Base-by-base conservation (phyloP, 92 coral and sea anemone species). In the Actinostola sp. region DNA sequence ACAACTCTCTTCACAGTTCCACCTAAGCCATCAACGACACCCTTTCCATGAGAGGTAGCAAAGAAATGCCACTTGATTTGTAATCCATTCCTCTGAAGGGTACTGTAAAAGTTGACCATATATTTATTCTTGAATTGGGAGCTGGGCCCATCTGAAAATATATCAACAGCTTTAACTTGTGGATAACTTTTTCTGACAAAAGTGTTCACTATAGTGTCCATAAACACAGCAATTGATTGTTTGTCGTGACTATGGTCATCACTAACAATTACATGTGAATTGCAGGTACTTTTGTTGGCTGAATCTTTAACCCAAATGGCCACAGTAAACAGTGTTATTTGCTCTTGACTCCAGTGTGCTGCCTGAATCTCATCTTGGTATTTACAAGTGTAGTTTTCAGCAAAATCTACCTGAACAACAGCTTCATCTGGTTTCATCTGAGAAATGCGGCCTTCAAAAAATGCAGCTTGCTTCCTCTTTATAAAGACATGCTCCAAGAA, bases 61-160 rank as follows among this genome's bases (percentile, higher is more conserved):
- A 82, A 76, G 53, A 63, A 76, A 42, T 76, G 59, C 78, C 71
- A 82, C 32, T 76, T 34, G 51, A 82, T 76, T 10, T 48, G 25
- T 25, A 81, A n/a, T n/a, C n/a, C 56, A 8, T 8, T 49, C 24
- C 21, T 49, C 56, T 77, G 82, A 17, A 83, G 63, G 13, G 26
- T 61, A 30, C 31, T 19, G 50, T 62, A 78, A 46, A 80, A 81
- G 26, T 58, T 64, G 19, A 54, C 84, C 75, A 78, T 61, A 56
- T 77, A 84, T 61, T 48, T 83, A 35, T 83, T 77, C 56, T 83
- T 83, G 70, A 83, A 83, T 54, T 83, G 88, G 29, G 89, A 70
- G 39, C 75, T 77, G 43, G 84, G 84, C 24, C 81, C 89, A 64
- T 84, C 85, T 11, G 89, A 83, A 63, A 77, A 83, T 44, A 77